Evolutionary conservation across 2,113 vertebrate genomes (phyloP), one percentile per base, ranked within the genome.

Genomic region (Otus sunia): DNA sequence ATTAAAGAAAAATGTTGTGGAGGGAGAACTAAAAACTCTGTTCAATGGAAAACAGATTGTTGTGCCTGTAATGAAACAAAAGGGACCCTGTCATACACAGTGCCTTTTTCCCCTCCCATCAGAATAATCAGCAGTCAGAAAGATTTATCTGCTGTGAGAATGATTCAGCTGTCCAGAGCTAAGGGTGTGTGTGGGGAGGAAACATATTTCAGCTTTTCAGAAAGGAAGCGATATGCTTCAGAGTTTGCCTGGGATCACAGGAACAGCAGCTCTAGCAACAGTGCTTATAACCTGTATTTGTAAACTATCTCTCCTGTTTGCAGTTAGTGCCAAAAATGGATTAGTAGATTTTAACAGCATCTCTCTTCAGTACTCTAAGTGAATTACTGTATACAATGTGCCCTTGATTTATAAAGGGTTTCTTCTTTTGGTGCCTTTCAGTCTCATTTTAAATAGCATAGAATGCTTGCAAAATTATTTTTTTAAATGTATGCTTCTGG

Each of bases 1-100:
- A 98, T 98, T 98, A 98, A 98, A 98, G 97, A 98, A 98, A 97
- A 98, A 97, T 97, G 97, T 98, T 97, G 95, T 95, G 84, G 96
- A 94, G 68, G 88, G 92, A 96, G 94, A 92, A 77, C 53, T 96
- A 85, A 96, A 96, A 94, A 95, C 86, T 91, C 41, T 47, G 3
- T 86, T 96, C 94, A 97, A 97, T 98, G 94, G 96, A 96, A 98
- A 98, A 97, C 98, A 98, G 98, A 98, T 98, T 98, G 97, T 88
- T 43, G 76, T 79, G 90, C 93, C 87, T 95, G 92, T 55, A 85
- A 82, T 88, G 89, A 97, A 97, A 97, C 96, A 94, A 96, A 98
- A 96, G 83, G 43, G n/a, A 93, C 92, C 92, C 92, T 96, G 93
- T 97, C 91, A 77, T 78, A 90, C 66, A 67, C 41, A 74, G 69